Conservation (phyloP, 2,797 vertebrate genomes). For the Notolabrus celidotus region DNA sequence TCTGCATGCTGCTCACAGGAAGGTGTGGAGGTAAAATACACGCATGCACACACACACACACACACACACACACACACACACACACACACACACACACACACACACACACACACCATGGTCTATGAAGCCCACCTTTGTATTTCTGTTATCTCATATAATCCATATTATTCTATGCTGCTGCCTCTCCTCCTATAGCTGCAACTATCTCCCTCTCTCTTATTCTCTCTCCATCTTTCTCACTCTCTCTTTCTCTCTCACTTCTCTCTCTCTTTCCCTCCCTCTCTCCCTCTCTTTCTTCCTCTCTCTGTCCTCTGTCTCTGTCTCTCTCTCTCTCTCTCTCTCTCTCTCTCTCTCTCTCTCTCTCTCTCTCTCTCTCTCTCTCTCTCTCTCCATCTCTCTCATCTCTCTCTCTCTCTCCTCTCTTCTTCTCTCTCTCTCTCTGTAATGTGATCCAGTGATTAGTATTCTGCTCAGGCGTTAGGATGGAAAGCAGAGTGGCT, state of each 20-base stretch:
- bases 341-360: conserved; percentile 35
- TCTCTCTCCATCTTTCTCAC: conserved; percentile 37
- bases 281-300: too few species aligned
- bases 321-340: conserved; percentile 38
- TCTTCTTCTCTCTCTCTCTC: conserved; percentile 36
- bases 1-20: conserved; percentile 74
- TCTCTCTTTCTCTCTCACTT: conserved; percentile 43
- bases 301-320: too few species aligned
- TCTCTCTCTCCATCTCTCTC: conserved; percentile 37
- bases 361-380: conserved; percentile 41
- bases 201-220: conserved; percentile 44
- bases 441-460: conserved; percentile 96
- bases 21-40: conserved; percentile 58
- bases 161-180: conserved; percentile 58
- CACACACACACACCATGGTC: conserved; percentile 1
- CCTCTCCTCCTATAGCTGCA: conserved; percentile 56
- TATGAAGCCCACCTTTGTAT: conserved; percentile 61
- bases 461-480: conserved; percentile 96
- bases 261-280: conserved; percentile 41
- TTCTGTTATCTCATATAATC: conserved; percentile 75
- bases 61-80: conserved; percentile 17
- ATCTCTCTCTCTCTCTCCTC: conserved; percentile 40
- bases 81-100: too few species aligned
- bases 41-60: too few species aligned
- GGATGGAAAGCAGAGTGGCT: conserved; percentile 95